These are phyloP conservation scores for Leptinotarsa juncta DNA, from an alignment of 2,888 invertebrate genomes.

Conservation along the genomic window DNA sequence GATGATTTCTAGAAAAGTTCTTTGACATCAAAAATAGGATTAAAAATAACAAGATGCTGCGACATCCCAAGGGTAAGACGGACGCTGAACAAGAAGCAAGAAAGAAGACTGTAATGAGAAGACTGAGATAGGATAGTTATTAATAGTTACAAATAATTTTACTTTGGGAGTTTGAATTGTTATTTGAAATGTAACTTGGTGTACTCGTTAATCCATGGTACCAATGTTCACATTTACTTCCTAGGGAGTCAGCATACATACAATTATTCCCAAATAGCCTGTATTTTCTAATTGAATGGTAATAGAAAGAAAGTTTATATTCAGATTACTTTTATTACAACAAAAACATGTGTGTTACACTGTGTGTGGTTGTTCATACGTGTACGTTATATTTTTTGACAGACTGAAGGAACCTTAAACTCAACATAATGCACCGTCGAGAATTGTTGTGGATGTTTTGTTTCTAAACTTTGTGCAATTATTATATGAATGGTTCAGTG, in stretches of 20 bases:
- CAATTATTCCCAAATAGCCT: neutral
- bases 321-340: slow-evolving; percentile 22
- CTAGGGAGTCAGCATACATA: neutral
- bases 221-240: neutral
- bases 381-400: slow-evolving; percentile 7
- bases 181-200: too few species aligned
- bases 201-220: too few species aligned
- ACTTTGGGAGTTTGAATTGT: too few species aligned
- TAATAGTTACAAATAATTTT: too few species aligned
- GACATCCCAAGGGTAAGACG: too few species aligned
- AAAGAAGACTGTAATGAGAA: too few species aligned
- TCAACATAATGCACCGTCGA: neutral
- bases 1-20: too few species aligned
- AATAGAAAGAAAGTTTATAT: neutral
- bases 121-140: too few species aligned
- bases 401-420: neutral
- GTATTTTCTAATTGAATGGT: neutral
- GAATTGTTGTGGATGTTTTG: neutral
- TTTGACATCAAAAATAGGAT: too few species aligned
- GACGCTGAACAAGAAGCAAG: too few species aligned
- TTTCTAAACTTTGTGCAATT: slow-evolving; percentile 17
- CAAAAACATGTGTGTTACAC: slow-evolving; percentile 26
- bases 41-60: too few species aligned
- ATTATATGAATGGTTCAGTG: slow-evolving; percentile 11
- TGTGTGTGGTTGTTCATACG: slow-evolving; percentile 13